These are phyloP conservation scores for Edolisoma coerulescens DNA, from an alignment of 2,113 vertebrate species.

Conservation along the genomic window DNA sequence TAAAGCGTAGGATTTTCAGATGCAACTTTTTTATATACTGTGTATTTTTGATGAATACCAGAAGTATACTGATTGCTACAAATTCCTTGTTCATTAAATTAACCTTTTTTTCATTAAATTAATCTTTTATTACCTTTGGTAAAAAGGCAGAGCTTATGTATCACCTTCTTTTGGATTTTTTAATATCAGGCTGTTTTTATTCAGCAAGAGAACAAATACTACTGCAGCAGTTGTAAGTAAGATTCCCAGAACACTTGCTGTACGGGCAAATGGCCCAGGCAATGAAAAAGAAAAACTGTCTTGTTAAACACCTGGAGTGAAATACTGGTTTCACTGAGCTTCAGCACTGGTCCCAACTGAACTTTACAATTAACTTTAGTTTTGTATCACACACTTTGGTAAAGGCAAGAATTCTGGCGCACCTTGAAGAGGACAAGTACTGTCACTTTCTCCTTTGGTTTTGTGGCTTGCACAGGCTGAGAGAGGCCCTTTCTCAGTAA, in stretches of 20 bases:
- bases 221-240: background rate
- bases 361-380: background rate
- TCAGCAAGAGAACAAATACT: background rate
- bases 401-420: background rate
- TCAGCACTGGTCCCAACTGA: background rate
- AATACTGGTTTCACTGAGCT: background rate
- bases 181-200: background rate
- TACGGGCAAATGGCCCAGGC: background rate
- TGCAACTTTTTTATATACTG: background rate
- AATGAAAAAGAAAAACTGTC: background rate
- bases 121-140: background rate
- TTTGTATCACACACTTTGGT: background rate
- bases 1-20: background rate
- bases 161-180: background rate
- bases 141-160: background rate
- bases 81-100: background rate
- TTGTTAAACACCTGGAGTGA: background rate
- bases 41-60: background rate
- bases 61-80: background rate
- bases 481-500: background rate
- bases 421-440: background rate
- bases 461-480: background rate
- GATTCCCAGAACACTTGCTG: background rate
- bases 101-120: background rate
- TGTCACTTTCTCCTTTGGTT: background rate